Evolutionary conservation across 2,888 invertebrate genomes (phyloP).

Genomic region (Morpho deidamia): DNA sequence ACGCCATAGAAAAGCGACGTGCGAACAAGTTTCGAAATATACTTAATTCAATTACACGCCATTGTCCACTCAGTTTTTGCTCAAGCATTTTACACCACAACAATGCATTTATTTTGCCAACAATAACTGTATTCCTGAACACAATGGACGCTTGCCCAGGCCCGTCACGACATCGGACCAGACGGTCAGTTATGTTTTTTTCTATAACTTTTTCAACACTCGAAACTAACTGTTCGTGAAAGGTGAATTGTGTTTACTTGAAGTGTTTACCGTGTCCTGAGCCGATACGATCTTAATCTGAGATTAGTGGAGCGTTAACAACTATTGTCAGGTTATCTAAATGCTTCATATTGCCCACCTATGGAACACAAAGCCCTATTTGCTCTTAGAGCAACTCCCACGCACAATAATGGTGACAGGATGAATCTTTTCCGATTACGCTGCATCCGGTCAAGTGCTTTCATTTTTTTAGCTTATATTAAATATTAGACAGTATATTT

Average conservation of each 20-base stretch:
- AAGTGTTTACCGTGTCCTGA: slow-evolving; percentile 64
- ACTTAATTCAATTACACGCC: slow-evolving; percentile 67
- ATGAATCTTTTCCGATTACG: slow-evolving; percentile 37
- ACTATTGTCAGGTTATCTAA: slow-evolving; percentile 56
- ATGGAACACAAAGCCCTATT: slow-evolving; percentile 50
- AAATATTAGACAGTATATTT: too few species aligned
- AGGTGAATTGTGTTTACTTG: slow-evolving; percentile 54
- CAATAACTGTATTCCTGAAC: slow-evolving; percentile 63
- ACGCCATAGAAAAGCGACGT: slow-evolving; percentile 30
- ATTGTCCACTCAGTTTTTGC: slow-evolving; percentile 61
- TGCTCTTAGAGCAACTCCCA: slow-evolving; percentile 54
- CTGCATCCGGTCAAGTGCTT: slow-evolving; percentile 40
- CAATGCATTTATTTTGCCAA: slow-evolving; percentile 71
- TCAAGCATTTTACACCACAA: slow-evolving; percentile 40
- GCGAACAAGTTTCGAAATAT: slow-evolving; percentile 35
- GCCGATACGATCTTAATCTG: slow-evolving; percentile 69
- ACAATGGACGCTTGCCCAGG: slow-evolving; percentile 39
- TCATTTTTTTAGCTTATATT: too few species aligned
- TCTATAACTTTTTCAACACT: slow-evolving; percentile 42
- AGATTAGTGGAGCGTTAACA: slow-evolving; percentile 57
- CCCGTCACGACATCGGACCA: slow-evolving; percentile 22
- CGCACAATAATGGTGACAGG: slow-evolving; percentile 38
- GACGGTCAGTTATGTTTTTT: slow-evolving; percentile 28
- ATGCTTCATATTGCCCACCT: slow-evolving; percentile 55
- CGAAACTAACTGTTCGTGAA: slow-evolving; percentile 53